phyloP scores from a whole-genome alignment of 2,797 vertebrate genomes.

The Lagodon rhomboides region DNA sequence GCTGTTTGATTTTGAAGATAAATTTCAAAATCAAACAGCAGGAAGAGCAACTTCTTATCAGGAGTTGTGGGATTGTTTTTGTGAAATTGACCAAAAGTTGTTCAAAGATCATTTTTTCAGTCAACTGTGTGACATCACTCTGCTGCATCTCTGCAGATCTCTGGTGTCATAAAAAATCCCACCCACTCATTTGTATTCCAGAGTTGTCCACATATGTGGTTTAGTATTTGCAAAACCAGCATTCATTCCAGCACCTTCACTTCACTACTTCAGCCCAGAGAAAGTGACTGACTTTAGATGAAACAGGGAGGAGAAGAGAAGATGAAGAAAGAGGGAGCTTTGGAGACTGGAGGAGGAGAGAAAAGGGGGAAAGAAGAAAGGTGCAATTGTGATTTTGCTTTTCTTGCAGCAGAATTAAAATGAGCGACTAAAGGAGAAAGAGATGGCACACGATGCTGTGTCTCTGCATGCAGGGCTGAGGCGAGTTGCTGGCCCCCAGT shows the following conservation, averaged over 20 bases:
- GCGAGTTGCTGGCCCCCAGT: slow-evolving; percentile 69
- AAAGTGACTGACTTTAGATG: slow-evolving; percentile 22
- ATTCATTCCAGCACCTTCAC: slow-evolving; percentile 16
- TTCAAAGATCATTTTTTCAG: background rate
- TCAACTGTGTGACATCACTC: background rate
- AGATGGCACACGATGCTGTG: slow-evolving; percentile 45
- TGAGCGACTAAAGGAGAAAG: slow-evolving; percentile 25
- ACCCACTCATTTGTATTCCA: slow-evolving; percentile 53
- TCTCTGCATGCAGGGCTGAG: slow-evolving; percentile 74
- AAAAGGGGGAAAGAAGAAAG: background rate
- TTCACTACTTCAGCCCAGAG: background rate
- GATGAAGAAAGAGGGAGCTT: background rate
- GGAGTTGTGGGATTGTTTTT: background rate
- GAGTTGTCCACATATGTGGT: background rate
- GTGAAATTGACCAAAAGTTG: background rate
- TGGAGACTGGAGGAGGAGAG: background rate
- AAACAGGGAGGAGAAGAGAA: slow-evolving; percentile 14
- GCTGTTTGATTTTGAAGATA: no score
- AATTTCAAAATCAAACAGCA: background rate
- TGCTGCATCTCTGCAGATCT: slow-evolving; percentile 47
- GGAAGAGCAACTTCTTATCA: no score
- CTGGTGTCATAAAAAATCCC: slow-evolving; percentile 16
- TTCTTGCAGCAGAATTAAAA: slow-evolving; percentile 32
- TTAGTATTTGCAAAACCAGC: slow-evolving; percentile 30
- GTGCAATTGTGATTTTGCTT: background rate